Conservation (phyloP, 2,797 vertebrate genomes). For the Neomorphus geoffroyi region DNA sequence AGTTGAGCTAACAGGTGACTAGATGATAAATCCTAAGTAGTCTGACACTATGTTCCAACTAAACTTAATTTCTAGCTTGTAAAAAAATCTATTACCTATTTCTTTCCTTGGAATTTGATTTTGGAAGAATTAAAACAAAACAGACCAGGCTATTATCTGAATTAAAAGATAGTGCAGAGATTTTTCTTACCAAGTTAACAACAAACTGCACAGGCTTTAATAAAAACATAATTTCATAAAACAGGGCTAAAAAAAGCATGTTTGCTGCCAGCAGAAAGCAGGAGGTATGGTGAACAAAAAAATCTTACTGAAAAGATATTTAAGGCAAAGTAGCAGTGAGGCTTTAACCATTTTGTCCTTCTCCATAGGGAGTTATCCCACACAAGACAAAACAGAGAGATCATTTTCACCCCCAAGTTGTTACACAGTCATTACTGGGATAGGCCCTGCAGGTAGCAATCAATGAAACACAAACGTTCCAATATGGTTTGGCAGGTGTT, state of each 20-base stretch:
- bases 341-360: constrained; percentile 59
- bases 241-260: constrained; percentile 21
- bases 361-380: constrained; percentile 44
- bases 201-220: constrained; percentile 18
- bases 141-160: not conserved
- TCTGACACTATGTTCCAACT: not conserved
- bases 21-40: not conserved
- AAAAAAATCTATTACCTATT: not conserved
- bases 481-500: constrained; percentile 44
- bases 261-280: constrained; percentile 42
- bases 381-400: constrained; percentile 60
- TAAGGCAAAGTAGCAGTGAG: constrained; percentile 26
- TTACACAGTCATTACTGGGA: constrained; percentile 50
- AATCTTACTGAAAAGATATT: constrained; percentile 52
- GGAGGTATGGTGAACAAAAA: constrained; percentile 54
- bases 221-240: constrained; percentile 38
- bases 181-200: constrained; percentile 47
- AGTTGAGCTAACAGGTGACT: not conserved
- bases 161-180: constrained; percentile 27
- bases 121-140: constrained; percentile 21
- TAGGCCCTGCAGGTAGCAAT: constrained; percentile 60
- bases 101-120: constrained; percentile 4
- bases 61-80: constrained; percentile 29
- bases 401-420: constrained; percentile 53
- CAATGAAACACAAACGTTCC: constrained; percentile 65